phyloP scores from a whole-genome alignment of 2,113 vertebrate species.

The Trichomycterus rosablanca region DNA sequence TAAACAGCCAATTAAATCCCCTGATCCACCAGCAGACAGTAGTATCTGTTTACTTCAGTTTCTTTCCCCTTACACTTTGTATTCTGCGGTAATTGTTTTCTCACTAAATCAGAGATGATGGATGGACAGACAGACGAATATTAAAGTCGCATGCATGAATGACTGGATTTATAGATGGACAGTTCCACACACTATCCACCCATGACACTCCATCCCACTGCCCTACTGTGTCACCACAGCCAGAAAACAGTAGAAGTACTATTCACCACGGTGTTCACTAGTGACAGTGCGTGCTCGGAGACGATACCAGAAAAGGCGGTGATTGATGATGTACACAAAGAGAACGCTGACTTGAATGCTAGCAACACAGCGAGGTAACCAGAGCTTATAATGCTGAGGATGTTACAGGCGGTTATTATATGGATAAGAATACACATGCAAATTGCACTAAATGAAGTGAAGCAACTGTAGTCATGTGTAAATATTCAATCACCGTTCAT shows the following conservation, averaged over 20 bases:
- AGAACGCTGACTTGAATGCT: too few relatives aligned
- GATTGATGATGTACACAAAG: too few relatives aligned
- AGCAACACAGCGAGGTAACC: neutral
- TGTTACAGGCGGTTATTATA: neutral
- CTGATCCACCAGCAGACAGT: constrained; percentile 19
- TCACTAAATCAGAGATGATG: neutral
- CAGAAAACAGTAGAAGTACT: constrained; percentile 6
- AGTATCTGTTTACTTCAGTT: constrained; percentile 17
- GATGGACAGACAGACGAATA: neutral
- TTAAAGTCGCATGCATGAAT: neutral
- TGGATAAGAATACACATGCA: neutral
- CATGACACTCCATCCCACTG: neutral
- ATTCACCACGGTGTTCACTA: neutral
- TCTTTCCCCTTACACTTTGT: too few relatives aligned
- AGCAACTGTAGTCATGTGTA: too few relatives aligned
- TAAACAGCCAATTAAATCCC: constrained; percentile 39
- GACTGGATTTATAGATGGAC: constrained; percentile 1
- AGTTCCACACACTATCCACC: constrained; percentile 3
- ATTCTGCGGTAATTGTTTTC: too few relatives aligned
- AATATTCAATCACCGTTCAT: too few relatives aligned
- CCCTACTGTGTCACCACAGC: constrained; percentile 13
- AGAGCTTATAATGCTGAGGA: neutral
- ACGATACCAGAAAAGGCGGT: too few relatives aligned
- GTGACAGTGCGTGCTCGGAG: constrained; percentile 15
- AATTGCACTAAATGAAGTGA: neutral